phyloP scores from a whole-genome alignment of 2,797 vertebrate genomes.

The Phalanger gymnotis region DNA sequence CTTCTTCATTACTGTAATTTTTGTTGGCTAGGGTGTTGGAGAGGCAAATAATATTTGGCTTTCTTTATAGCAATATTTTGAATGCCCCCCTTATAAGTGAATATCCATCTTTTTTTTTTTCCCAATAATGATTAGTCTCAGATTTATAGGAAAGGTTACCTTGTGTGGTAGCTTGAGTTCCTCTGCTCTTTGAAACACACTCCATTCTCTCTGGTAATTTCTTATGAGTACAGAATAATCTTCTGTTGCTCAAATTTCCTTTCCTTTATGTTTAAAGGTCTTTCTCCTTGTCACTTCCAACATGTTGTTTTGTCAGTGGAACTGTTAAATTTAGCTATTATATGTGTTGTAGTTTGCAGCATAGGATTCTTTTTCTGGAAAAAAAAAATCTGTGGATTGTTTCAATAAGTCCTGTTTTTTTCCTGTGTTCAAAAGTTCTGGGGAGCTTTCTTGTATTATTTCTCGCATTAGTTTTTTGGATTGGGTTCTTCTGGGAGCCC shows the following conservation, averaged over 20 bases:
- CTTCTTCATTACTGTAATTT: neutral
- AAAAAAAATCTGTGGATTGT: neutral
- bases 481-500: neutral
- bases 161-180: neutral
- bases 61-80: neutral
- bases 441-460: neutral
- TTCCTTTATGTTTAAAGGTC: neutral
- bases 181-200: neutral
- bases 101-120: neutral
- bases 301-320: neutral
- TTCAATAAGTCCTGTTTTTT: neutral
- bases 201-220: neutral
- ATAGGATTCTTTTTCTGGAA: neutral
- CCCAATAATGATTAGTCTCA: neutral
- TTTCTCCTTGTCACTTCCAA: neutral
- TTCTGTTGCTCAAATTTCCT: neutral
- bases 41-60: neutral
- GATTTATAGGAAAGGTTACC: neutral
- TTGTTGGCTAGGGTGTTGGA: neutral
- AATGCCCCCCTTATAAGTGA: neutral
- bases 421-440: neutral
- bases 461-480: neutral
- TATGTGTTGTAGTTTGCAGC: neutral
- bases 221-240: neutral
- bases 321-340: neutral